Evolutionary conservation across 2,113 vertebrate genomes (phyloP).

Genomic region (Prunella himalayana): DNA sequence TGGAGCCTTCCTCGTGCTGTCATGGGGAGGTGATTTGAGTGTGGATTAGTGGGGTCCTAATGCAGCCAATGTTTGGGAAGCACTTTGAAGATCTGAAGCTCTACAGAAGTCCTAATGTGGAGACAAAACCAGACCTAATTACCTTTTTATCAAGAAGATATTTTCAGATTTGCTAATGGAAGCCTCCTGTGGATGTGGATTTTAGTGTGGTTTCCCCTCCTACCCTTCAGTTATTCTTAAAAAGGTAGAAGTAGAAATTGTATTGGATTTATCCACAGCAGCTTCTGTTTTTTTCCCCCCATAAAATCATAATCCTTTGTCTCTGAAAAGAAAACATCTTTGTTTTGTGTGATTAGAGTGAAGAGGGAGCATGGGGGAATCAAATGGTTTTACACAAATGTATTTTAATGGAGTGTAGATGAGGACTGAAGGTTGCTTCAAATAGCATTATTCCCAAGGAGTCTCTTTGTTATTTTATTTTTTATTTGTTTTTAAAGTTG

Average conservation of each 20-base stretch:
- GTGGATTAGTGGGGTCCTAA: background rate
- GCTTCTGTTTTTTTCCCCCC: background rate
- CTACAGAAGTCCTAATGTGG: background rate
- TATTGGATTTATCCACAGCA: background rate
- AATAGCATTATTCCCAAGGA: background rate
- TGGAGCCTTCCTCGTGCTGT: background rate
- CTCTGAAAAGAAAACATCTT: background rate
- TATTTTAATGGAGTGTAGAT: background rate
- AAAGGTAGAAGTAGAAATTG: background rate
- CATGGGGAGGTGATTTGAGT: background rate
- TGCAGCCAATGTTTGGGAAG: background rate
- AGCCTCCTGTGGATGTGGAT: background rate
- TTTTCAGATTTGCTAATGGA: conserved; percentile 14
- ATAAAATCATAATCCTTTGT: background rate
- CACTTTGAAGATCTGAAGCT: background rate
- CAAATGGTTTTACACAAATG: background rate
- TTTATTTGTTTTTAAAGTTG: background rate
- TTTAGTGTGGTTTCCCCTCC: background rate
- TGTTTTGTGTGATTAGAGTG: background rate
- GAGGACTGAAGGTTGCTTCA: background rate
- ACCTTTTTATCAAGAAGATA: background rate
- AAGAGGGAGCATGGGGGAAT: background rate
- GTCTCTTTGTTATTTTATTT: background rate
- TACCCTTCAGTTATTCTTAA: background rate
- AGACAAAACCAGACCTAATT: background rate